Conservation (phyloP, 2,888 invertebrate genomes). For the Dolichopus griseipennis region DNA sequence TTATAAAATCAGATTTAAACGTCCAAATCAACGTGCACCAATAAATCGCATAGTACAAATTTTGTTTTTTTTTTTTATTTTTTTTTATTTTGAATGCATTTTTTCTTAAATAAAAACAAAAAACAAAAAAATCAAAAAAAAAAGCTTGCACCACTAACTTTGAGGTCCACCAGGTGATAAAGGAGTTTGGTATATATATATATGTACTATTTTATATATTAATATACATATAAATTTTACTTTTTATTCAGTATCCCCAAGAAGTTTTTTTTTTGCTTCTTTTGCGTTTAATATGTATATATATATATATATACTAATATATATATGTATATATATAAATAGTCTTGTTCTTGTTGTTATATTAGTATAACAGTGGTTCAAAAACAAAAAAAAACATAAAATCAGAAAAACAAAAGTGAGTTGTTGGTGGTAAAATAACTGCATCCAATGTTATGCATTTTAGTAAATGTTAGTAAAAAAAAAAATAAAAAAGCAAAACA, state of each 20-base stretch:
- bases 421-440: background rate
- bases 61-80: no score
- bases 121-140: background rate
- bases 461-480: background rate
- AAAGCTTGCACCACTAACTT: constrained; percentile 4
- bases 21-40: constrained; percentile 2
- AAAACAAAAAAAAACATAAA: no score
- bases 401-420: background rate
- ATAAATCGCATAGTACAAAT: background rate
- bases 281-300: no score
- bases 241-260: background rate
- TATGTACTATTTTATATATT: background rate
- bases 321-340: no score
- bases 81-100: no score
- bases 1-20: background rate
- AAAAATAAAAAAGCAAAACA: background rate
- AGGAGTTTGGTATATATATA: background rate
- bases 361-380: no score
- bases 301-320: no score
- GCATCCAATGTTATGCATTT: background rate
- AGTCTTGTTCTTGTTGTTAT: no score
- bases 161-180: constrained; percentile 4
- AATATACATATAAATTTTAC: background rate
- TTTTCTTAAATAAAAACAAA: background rate
- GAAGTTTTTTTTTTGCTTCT: background rate